Base-by-base conservation (phyloP, 2,888 invertebrate species). In the Asteroscopus sphinx region DNA sequence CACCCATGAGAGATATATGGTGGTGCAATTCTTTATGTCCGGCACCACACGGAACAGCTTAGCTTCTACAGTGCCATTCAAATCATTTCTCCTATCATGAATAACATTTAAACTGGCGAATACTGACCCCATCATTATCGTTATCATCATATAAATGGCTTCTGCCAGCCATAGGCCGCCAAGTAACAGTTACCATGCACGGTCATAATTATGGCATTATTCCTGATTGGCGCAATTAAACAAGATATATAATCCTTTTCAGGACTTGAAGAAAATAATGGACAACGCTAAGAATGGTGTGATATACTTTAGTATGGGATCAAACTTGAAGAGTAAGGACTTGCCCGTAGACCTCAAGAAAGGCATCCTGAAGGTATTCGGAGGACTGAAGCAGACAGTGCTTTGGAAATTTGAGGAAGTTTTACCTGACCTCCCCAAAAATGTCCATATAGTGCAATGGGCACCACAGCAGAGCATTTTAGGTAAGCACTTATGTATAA, bases 241-340 rank as follows among this genome's bases (percentile, higher is more conserved):
- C 17, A 21, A 21, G 21, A 6, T 6, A 6, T 21, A 21, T 7
- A 33, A 6, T 33, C 12, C 4, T 33, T 33, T 42, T 37, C 6
- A 90, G 89, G 81, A 89, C 56, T 61, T 93, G 1, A 71, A 91
- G 65, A 80, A 77, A 17, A 78, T 90, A 46, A 75, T 93, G 76
- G 89, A 92, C 33, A 71, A 76, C 6, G 81, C 92, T 0, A 79
- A 81, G 32, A 52, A 92, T 32, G 94, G 94, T 0, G 88, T 92
- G 0, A 87, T 94, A 48, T 91, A 87, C 76, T 93, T 94, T 72
- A 94, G 93, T 49, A 77, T 94, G 82, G 94, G 94, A 1, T 86
- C 91, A 0, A 89, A 86, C 36, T 65, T 91, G 17, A 83, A 86
- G 42, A 88, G 89, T 45, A 84, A 83, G n/a, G 73, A 81, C 0